Conservation (phyloP, 2,797 vertebrate genomes). For the Argentina silus region DNA sequence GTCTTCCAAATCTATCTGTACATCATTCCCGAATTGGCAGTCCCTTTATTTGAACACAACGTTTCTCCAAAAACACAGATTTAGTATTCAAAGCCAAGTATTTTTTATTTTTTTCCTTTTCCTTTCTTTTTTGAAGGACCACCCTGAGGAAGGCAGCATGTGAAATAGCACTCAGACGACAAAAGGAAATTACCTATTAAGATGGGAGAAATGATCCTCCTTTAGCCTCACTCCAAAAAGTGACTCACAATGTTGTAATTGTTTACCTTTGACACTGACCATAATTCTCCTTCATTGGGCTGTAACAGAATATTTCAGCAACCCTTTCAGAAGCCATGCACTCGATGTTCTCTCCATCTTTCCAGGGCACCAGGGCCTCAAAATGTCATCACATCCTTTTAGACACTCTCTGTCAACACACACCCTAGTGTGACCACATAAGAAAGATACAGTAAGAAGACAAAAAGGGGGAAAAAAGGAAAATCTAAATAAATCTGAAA, state of each 20-base stretch:
- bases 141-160: constrained; percentile 67
- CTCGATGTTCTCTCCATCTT: not conserved
- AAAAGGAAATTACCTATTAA: constrained; percentile 81
- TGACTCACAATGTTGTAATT: constrained; percentile 82
- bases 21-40: constrained; percentile 61
- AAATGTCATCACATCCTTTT: not conserved
- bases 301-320: constrained; percentile 73
- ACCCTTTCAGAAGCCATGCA: constrained; percentile 63
- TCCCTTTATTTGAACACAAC: constrained; percentile 66
- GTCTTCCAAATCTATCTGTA: constrained; percentile 56
- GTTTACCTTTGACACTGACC: constrained; percentile 82
- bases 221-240: constrained; percentile 73
- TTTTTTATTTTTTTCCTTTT: constrained; percentile 29
- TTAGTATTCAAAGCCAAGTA: constrained; percentile 62
- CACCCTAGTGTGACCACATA: not conserved
- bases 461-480: not conserved
- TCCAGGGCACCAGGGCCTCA: not conserved
- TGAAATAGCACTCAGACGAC: constrained; percentile 73
- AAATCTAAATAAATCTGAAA: not conserved
- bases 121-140: constrained; percentile 51
- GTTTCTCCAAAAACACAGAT: constrained; percentile 57
- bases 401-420: not conserved
- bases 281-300: constrained; percentile 61
- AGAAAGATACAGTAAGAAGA: too few relatives aligned
- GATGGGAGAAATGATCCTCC: constrained; percentile 72